These are phyloP conservation scores for Lepidiolamprologus cunningtoni DNA, from an alignment of 2,113 vertebrate species.

Conservation along the genomic window DNA sequence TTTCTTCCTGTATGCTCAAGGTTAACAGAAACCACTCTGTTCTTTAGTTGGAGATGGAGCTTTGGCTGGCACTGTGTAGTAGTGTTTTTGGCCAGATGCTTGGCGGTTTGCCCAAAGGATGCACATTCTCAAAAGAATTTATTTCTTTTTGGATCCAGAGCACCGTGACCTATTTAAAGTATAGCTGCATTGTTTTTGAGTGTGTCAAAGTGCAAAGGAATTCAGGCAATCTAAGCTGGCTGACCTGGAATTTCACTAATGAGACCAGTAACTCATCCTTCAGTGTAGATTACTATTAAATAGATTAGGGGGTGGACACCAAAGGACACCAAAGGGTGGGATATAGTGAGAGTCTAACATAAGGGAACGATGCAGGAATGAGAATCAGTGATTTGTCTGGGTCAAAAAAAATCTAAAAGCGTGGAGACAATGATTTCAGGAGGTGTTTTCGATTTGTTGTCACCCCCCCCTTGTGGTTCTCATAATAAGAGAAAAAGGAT, in stretches of 20 bases:
- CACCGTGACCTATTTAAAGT: background rate
- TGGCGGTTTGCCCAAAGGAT: background rate
- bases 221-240: background rate
- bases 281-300: background rate
- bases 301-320: background rate
- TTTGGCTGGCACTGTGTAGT: background rate
- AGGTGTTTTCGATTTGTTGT: background rate
- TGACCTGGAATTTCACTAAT: background rate
- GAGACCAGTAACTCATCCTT: background rate
- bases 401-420: background rate
- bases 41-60: background rate
- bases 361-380: background rate
- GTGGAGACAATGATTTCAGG: background rate
- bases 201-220: background rate
- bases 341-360: background rate
- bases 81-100: slow-evolving; percentile 14
- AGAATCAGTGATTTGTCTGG: background rate
- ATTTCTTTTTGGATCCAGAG: background rate
- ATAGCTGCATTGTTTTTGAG: background rate
- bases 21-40: slow-evolving; percentile 23
- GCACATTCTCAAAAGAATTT: background rate
- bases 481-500: background rate
- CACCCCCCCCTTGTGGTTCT: background rate
- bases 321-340: background rate
- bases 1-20: slow-evolving; percentile 35